Percentiles rank a stretch among this genome's conserved stretches.
phyloP scores from a whole-genome alignment of 2,113 vertebrate species.

The Chunga burmeisteri region DNA sequence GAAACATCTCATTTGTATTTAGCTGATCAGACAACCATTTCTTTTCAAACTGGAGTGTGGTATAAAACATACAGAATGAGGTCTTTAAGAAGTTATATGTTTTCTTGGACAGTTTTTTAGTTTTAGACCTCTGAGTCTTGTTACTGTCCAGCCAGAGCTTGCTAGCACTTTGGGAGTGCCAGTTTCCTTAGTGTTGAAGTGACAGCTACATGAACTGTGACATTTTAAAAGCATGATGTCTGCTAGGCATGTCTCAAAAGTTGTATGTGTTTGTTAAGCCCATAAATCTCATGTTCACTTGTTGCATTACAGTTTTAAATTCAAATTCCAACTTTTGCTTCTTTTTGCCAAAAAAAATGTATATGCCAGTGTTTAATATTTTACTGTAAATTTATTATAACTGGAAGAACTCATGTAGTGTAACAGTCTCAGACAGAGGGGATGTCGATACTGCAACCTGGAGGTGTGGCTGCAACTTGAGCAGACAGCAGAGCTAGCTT shows the following conservation, averaged over 20 bases:
- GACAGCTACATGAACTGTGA: background rate
- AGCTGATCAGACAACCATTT: background rate
- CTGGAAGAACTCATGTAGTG: background rate
- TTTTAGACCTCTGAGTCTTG: constrained; percentile 14
- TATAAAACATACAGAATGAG: constrained; percentile 17
- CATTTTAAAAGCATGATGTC: constrained; percentile 40
- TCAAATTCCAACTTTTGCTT: background rate
- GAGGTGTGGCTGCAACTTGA: constrained; percentile 9
- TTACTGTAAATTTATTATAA: constrained; percentile 41
- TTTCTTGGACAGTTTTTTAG: constrained; percentile 40
- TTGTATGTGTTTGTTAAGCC: constrained; percentile 7
- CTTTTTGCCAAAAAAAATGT: constrained; percentile 33
- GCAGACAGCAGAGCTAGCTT: background rate
- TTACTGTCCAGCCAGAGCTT: background rate
- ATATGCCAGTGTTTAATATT: background rate
- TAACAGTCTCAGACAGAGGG: background rate
- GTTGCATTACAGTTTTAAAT: background rate
- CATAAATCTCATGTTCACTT: background rate
- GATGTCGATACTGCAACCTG: background rate
- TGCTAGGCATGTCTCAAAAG: constrained; percentile 29
- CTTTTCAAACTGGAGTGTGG: background rate
- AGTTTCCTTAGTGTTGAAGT: constrained; percentile 1
- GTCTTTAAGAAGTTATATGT: background rate
- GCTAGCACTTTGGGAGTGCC: background rate
- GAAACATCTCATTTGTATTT: constrained; percentile 52